Base-by-base conservation (phyloP, 2,888 invertebrate species). In the Catocala sponsa region DNA sequence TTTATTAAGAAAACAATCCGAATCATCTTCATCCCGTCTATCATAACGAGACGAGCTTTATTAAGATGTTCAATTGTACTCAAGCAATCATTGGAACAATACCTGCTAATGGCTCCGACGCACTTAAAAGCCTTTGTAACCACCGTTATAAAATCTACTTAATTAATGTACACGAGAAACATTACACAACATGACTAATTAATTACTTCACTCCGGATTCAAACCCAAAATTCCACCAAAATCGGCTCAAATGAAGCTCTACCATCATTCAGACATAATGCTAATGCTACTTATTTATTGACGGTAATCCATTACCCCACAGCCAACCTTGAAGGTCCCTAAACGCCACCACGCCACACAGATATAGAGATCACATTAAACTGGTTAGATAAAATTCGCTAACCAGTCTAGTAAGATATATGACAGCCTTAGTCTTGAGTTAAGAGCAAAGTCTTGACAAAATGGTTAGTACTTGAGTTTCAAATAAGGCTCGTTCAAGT, bases 221-320 rank as follows among this genome's bases (percentile, higher is more conserved):
- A 65, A 83, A 86, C 87, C 84, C 84, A 72, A 81, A 88, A 88
- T 83, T 84, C 79, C 70, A 80, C 90, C 89, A 76, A 88, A 92
- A 91, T 88, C 89, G 80, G 85, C 84, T 89, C 82, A 87, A 85
- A 86, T 81, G 82, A 85, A 84, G 72, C 83, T 80, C 79, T 70
- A 48, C 83, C 84, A 83, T 85, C 83, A 82, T 81, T 85, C 86
- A 86, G 76, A 80, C 81, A 80, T 84, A 83, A 87, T 76, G 73
- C 82, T 86, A 85, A 90, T 87, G 83, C 86, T 86, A 83, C 86
- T 91, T 90, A 91, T 92, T 91, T 90, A 91, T 91, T 90, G 86
- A 89, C 78, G 84, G 80, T 90, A 89, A 91, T 91, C 90, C 84
- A 86, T 91, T 86, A 87, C 78, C 76, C 76, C 68, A 65, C 63